phyloP scores from a whole-genome alignment of 1,140 invertebrate genomes.

The Harlomillsia oculata region DNA sequence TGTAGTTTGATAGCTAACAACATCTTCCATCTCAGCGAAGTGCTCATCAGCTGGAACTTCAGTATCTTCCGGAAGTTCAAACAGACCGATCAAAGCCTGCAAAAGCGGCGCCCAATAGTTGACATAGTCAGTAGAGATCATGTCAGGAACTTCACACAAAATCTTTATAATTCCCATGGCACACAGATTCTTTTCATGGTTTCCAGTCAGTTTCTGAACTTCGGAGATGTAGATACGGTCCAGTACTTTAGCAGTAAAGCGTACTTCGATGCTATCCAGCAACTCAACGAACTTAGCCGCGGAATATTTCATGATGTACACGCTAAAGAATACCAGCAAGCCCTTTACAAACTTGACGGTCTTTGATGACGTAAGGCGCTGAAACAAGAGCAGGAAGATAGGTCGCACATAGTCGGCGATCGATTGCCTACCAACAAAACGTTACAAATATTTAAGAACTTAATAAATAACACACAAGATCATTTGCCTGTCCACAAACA shows the following conservation, averaged over 20 bases:
- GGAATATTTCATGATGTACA: conserved; percentile 71
- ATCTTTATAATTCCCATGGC: conserved; percentile 79
- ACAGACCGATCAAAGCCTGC: conserved; percentile 67
- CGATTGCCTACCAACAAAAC: background rate
- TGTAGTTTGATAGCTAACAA: conserved; percentile 70
- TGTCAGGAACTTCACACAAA: conserved; percentile 60
- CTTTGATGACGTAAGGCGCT: conserved; percentile 80
- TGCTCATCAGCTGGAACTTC: conserved; percentile 69
- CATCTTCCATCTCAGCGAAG: conserved; percentile 75
- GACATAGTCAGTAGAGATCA: conserved; percentile 56
- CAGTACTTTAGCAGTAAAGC: conserved; percentile 89
- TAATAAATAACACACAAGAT: background rate
- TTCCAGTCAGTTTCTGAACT: conserved; percentile 71
- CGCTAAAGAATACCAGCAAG: conserved; percentile 78
- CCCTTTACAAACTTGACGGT: conserved; percentile 86
- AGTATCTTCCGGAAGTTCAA: conserved; percentile 79
- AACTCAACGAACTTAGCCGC: conserved; percentile 59
- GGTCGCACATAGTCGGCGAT: conserved; percentile 4
- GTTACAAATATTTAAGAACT: background rate
- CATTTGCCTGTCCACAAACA: background rate
- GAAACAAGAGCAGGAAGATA: conserved; percentile 74
- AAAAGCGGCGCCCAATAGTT: conserved; percentile 53
- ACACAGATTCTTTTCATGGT: conserved; percentile 74
- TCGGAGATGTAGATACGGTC: conserved; percentile 78
- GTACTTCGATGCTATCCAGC: conserved; percentile 75